A percentile compares a stretch with the other conserved stretches of the same genome.
These are phyloP conservation scores for Chloroceryle amazona DNA, from an alignment of 2,797 vertebrate species.

Conservation along the genomic window DNA sequence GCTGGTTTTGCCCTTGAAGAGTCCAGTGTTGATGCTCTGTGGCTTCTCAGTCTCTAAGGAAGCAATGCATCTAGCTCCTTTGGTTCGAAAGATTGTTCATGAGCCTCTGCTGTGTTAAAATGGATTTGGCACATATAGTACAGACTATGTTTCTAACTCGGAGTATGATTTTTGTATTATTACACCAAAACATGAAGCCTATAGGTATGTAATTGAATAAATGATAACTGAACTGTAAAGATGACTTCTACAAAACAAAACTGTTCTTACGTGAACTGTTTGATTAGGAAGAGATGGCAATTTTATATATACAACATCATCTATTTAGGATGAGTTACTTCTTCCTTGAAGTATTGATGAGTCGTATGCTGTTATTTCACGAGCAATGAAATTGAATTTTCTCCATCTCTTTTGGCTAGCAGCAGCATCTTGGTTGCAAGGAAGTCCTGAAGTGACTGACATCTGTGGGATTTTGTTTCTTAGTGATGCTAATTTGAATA, in stretches of 20 bases:
- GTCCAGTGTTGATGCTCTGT: background rate
- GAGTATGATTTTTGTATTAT: background rate
- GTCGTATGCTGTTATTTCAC: too few species aligned
- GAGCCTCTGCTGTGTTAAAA: background rate
- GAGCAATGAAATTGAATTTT: background rate
- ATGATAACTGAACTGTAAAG: background rate
- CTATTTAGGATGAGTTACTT: background rate
- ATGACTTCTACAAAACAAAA: background rate
- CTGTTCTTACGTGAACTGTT: background rate
- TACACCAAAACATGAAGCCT: background rate
- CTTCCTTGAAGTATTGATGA: background rate
- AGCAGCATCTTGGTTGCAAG: background rate
- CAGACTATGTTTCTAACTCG: background rate
- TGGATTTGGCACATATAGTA: background rate
- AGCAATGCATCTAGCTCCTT: background rate
- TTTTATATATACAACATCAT: background rate
- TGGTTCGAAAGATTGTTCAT: background rate
- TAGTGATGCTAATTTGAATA: background rate
- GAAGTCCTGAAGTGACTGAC: background rate
- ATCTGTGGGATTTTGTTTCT: background rate
- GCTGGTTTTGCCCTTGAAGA: background rate
- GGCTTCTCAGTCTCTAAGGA: background rate
- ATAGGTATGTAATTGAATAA: background rate
- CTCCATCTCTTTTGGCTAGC: background rate
- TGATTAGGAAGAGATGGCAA: background rate